Conservation (phyloP, 2,888 invertebrate genomes). For the Cremastinae sp. region DNA sequence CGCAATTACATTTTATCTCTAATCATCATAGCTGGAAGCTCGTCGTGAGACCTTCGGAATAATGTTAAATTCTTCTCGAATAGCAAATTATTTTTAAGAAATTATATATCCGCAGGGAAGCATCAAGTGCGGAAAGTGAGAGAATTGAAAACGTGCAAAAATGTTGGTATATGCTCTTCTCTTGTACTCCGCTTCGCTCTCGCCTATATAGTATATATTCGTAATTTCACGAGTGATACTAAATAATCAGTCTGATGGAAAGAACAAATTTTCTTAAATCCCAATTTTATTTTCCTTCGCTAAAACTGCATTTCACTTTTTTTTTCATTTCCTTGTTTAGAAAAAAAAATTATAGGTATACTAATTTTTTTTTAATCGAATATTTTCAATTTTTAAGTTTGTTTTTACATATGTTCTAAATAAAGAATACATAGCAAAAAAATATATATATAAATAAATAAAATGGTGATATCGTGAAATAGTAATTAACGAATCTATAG, state of each 20-base stretch:
- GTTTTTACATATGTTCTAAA: too few relatives aligned
- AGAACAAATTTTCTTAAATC: background rate
- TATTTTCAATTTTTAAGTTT: too few relatives aligned
- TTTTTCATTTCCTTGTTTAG: conserved; percentile 18
- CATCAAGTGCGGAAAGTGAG: background rate
- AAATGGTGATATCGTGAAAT: too few relatives aligned
- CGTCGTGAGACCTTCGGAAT: too few relatives aligned
- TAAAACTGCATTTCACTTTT: background rate
- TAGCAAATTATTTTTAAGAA: background rate
- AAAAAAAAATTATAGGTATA: too few relatives aligned
- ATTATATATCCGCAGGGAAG: background rate
- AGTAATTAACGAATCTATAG: too few relatives aligned
- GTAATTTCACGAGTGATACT: background rate
- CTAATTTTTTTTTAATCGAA: conserved; percentile 2
- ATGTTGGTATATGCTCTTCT: background rate
- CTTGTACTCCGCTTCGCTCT: background rate
- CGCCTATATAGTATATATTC: background rate
- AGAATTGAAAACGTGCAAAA: conserved; percentile 25
- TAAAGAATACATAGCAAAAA: too few relatives aligned
- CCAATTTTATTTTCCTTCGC: background rate
- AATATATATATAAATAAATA: too few relatives aligned
- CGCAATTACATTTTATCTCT: too few relatives aligned
- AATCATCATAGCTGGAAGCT: too few relatives aligned
- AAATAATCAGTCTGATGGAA: conserved; percentile 43
- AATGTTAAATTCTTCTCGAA: too few relatives aligned